A percentile compares a stretch with the other conserved stretches of the same genome.
Evolutionary conservation across 2,113 vertebrate species (phyloP).

Genomic region (Tychaedon coryphoeus): DNA sequence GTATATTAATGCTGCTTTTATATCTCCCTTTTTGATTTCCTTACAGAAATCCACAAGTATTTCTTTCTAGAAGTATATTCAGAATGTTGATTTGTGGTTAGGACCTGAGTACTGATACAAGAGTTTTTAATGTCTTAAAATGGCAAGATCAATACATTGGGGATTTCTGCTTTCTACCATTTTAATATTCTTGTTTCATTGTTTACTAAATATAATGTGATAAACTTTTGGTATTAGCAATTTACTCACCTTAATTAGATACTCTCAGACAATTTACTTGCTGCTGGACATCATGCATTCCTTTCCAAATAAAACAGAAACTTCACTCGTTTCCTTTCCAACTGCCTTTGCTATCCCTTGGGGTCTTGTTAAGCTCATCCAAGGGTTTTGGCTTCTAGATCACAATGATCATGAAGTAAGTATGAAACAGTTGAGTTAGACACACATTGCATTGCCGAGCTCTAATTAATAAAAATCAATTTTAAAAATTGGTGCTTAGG

Average conservation of each 20-base stretch:
- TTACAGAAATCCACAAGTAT: neutral
- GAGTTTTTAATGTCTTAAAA: neutral
- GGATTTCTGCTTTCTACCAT: neutral
- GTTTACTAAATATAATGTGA: neutral
- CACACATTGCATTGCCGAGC: neutral
- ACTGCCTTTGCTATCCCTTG: constrained; percentile 89
- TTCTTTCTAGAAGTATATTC: neutral
- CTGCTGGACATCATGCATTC: constrained; percentile 92
- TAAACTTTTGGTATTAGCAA: neutral
- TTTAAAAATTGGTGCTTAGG: neutral
- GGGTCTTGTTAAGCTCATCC: constrained; percentile 88
- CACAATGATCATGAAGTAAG: constrained; percentile 90
- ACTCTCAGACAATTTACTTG: constrained; percentile 89
- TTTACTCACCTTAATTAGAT: constrained; percentile 78
- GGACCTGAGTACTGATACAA: fast-evolving
- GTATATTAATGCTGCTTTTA: no score
- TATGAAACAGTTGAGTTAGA: neutral
- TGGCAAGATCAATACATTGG: neutral
- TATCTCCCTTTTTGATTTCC: neutral
- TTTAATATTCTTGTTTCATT: neutral
- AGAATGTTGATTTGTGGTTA: neutral
- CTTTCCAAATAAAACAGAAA: constrained; percentile 82
- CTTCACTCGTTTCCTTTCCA: constrained; percentile 86
- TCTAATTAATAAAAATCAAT: neutral
- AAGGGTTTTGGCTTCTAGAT: constrained; percentile 94